Evolutionary conservation across 2,113 vertebrate species (phyloP), one percentile per base, ranked within the genome.

Genomic region (Chinchilla lanigera): DNA sequence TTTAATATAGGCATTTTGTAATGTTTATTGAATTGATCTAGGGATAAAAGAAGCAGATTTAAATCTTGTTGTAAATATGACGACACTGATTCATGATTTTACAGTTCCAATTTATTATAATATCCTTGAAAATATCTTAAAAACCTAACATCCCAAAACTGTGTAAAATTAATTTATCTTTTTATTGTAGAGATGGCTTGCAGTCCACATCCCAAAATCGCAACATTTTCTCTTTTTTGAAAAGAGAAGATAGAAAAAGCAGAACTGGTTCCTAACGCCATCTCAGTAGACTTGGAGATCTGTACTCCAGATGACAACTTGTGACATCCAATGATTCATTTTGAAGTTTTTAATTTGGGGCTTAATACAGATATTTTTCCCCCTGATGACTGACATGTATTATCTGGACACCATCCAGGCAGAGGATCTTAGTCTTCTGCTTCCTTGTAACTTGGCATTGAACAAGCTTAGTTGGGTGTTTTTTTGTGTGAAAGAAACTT

Each of bases 391-490:
- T 89, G 14, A 24, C 4, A n/a, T 78, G 4, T 69, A 86, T 44
- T 92, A 86, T 22, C 86, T 87, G 83, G 22, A 86, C 7, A 89
- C 63, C 33, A 71, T 86, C 16, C 47, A 93, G 47, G 20, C 38
- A 61, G 28, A 89, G 33, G 26, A 60, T 85, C 90, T 90, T 90
- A 75, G n/a, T 56, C 41, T 84, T 85, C 44, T 24, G 12, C 17
- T 93, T 93, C 54, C 84, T 90, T 89, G 50, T 56, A 41, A 93
- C 50, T 91, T 93, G 71, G 4, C 56, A 80, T 71, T 86, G 60
- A 84, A 90, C 5, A 92, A 88, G 63, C 14, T 67, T 87, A 87
- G 17, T 38, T 33, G 7, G 22, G 24, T 91, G 33, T 47, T 69
- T 94, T 93, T 71, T 13, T 65, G 30, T 22, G 77, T 83, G 10